Conservation (phyloP, 1,140 invertebrate species). For the Pararge aegeria region DNA sequence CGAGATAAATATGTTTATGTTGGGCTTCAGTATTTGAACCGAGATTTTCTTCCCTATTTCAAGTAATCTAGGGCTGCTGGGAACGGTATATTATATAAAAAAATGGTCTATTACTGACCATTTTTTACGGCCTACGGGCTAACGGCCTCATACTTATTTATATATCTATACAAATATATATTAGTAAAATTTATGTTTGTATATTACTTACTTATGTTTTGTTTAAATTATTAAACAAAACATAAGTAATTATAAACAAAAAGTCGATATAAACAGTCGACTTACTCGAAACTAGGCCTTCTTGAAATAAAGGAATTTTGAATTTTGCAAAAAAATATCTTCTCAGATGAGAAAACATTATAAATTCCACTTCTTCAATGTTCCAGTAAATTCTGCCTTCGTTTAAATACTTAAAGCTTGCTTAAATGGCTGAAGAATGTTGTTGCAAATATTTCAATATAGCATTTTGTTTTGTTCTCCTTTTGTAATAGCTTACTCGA, state of each 20-base stretch:
- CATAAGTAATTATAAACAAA: too few species aligned
- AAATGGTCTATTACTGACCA: too few species aligned
- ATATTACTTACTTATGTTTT: too few species aligned
- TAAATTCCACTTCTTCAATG: not conserved
- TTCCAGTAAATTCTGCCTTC: not conserved
- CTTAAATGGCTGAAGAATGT: not conserved
- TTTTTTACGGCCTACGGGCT: too few species aligned
- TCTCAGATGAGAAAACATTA: too few species aligned
- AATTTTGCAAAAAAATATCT: too few species aligned
- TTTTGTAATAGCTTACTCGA: not conserved
- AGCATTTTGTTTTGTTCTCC: not conserved
- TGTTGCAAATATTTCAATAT: not conserved
- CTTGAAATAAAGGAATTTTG: too few species aligned
- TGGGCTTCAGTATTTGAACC: not conserved
- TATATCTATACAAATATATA: too few species aligned
- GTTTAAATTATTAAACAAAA: too few species aligned
- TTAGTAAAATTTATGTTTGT: too few species aligned
- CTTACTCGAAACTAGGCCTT: too few species aligned
- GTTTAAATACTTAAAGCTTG: not conserved
- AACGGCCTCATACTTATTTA: not conserved
- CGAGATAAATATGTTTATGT: not conserved
- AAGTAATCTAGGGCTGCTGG: not conserved
- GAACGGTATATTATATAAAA: not conserved
- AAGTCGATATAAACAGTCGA: too few species aligned
- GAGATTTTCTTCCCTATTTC: not conserved